These are phyloP conservation scores for Vicugna pacos DNA, from an alignment of 2,113 vertebrate genomes.

Conservation along the genomic window DNA sequence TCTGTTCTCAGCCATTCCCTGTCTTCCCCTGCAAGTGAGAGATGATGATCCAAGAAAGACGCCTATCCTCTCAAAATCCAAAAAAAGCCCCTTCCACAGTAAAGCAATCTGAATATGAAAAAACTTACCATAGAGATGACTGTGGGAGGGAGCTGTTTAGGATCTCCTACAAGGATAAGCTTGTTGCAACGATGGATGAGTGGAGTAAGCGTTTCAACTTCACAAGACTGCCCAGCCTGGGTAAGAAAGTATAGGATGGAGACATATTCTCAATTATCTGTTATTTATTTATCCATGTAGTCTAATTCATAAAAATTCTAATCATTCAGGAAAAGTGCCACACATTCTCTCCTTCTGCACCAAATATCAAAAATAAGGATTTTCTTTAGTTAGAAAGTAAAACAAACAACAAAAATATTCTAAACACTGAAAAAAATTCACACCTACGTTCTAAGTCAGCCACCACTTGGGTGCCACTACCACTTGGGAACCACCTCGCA, in stretches of 20 bases:
- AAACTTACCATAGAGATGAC: constrained; percentile 90
- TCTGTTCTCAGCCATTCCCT: background rate
- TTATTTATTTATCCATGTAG: accelerated
- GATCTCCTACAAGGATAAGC: constrained; percentile 92
- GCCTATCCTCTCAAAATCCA: too few relatives aligned
- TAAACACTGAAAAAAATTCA: background rate
- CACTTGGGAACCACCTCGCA: background rate
- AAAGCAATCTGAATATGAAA: background rate
- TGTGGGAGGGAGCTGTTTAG: constrained; percentile 92
- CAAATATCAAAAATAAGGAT: background rate
- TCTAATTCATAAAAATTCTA: background rate
- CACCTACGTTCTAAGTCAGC: background rate
- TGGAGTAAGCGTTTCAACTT: constrained; percentile 92
- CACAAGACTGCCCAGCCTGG: constrained; percentile 93
- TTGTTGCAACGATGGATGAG: constrained; percentile 90
- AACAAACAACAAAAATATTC: background rate
- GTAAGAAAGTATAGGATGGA: background rate
- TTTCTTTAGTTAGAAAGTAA: constrained; percentile 3
- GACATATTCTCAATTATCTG: background rate
- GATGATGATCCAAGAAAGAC: background rate
- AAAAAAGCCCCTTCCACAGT: background rate
- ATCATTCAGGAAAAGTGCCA: background rate
- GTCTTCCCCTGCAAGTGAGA: background rate
- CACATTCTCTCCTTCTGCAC: background rate
- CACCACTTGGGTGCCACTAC: background rate